A percentile compares a stretch with the other conserved stretches of the same genome.
phyloP scores from a whole-genome alignment of 2,113 vertebrate species.

The Anguilla rostrata region DNA sequence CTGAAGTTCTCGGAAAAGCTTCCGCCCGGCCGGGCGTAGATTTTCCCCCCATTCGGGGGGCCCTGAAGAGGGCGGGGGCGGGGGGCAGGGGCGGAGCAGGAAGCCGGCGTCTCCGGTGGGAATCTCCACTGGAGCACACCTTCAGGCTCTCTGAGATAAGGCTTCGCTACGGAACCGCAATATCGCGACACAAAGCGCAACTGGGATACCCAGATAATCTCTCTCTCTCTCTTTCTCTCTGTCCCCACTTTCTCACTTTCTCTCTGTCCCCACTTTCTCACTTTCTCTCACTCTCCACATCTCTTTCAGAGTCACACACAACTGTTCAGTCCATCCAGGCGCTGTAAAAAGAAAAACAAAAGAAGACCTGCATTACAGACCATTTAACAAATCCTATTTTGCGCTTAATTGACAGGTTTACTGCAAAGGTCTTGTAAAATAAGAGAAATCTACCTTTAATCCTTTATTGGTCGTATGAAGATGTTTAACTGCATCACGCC shows the following conservation, averaged over 20 bases:
- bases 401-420: slow-evolving; percentile 27
- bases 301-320: neutral
- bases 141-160: slow-evolving; percentile 57
- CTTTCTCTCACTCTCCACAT: no score
- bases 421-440: slow-evolving; percentile 34
- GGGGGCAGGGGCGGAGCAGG: slow-evolving; percentile 32
- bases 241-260: neutral
- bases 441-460: slow-evolving; percentile 31
- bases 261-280: neutral
- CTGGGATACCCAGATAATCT: slow-evolving; percentile 57
- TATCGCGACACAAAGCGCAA: slow-evolving; percentile 47
- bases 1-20: neutral
- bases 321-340: neutral
- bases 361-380: slow-evolving; percentile 12
- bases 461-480: slow-evolving; percentile 36
- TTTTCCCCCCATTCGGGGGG: neutral
- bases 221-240: slow-evolving; percentile 1
- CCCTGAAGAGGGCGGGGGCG: neutral
- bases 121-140: slow-evolving; percentile 45
- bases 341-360: neutral
- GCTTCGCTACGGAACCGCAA: slow-evolving; percentile 63
- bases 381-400: neutral
- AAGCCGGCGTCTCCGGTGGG: slow-evolving; percentile 38
- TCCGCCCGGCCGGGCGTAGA: neutral
- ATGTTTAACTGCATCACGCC: slow-evolving; percentile 34